Evolutionary conservation across 2,797 vertebrate genomes (phyloP).

Genomic region (Octomys mimax): DNA sequence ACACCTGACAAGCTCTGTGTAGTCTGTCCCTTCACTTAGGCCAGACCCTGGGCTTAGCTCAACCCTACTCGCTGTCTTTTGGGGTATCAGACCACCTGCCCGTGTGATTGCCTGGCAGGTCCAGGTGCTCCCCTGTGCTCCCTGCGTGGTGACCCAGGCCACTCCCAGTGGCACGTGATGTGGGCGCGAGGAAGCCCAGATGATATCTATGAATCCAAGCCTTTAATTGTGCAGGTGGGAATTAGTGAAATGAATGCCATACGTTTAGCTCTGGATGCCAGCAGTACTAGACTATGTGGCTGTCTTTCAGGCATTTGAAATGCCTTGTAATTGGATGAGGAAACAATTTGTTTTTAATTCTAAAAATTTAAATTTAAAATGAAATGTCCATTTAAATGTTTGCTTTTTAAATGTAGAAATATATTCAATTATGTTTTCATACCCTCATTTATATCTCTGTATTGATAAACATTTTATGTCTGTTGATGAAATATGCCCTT

Average conservation of each 20-base stretch:
- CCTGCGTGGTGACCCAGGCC: background rate
- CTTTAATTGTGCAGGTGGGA: background rate
- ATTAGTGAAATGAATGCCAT: background rate
- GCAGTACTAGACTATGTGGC: background rate
- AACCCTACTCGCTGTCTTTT: background rate
- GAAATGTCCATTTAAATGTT: background rate
- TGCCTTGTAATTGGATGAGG: background rate
- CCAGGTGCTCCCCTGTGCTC: background rate
- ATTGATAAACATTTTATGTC: constrained; percentile 2
- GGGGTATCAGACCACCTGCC: background rate
- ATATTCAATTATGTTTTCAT: background rate
- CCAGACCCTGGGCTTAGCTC: rapidly evolving
- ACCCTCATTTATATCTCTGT: background rate
- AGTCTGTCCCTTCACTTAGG: background rate
- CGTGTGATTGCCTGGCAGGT: background rate
- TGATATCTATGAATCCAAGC: background rate
- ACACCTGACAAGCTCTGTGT: background rate
- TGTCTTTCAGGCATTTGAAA: background rate
- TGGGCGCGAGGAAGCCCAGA: background rate
- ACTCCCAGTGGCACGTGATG: background rate
- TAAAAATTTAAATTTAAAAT: constrained; percentile 35
- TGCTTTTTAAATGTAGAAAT: background rate
- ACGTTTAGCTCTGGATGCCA: background rate
- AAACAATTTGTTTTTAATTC: background rate
- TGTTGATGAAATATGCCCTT: constrained; percentile 9